These are phyloP conservation scores for Lagorchestes hirsutus DNA, from an alignment of 2,797 vertebrate genomes.

Conservation along the genomic window DNA sequence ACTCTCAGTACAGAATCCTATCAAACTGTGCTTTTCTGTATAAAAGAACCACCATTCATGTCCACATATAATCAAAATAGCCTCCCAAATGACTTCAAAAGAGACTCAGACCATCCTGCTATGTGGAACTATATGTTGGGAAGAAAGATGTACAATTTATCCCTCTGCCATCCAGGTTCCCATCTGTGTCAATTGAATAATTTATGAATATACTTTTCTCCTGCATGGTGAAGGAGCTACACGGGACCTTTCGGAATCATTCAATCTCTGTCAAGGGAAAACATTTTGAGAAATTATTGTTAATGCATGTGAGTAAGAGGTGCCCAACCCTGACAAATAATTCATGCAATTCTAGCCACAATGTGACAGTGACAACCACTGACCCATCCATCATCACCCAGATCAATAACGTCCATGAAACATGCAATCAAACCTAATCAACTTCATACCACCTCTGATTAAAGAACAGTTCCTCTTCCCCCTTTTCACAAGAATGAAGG, in stretches of 20 bases:
- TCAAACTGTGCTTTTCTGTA: constrained; percentile 44
- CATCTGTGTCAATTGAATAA: constrained; percentile 77
- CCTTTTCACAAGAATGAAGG: constrained; percentile 55
- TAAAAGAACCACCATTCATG: constrained; percentile 14
- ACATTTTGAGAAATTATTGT: constrained; percentile 81
- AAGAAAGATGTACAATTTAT: constrained; percentile 65
- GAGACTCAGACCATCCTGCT: constrained; percentile 46
- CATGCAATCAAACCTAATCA: constrained; percentile 85
- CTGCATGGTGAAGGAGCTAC: constrained; percentile 59
- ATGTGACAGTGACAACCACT: constrained; percentile 81
- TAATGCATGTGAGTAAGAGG: constrained; percentile 84
- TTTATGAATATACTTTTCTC: constrained; percentile 76
- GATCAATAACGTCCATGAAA: constrained; percentile 84
- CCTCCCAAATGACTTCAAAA: neutral
- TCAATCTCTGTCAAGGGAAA: constrained; percentile 79
- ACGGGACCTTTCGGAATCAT: constrained; percentile 79
- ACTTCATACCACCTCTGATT: constrained; percentile 75
- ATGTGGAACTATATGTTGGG: constrained; percentile 56
- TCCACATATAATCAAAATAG: neutral
- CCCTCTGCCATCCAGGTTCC: constrained; percentile 68
- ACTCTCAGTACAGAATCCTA: constrained; percentile 43
- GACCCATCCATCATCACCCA: constrained; percentile 81
- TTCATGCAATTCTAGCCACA: constrained; percentile 85
- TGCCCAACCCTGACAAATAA: constrained; percentile 83
- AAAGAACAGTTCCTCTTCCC: constrained; percentile 75